Evolutionary conservation across 2,797 vertebrate genomes (phyloP).

Genomic region (Tapirus indicus): DNA sequence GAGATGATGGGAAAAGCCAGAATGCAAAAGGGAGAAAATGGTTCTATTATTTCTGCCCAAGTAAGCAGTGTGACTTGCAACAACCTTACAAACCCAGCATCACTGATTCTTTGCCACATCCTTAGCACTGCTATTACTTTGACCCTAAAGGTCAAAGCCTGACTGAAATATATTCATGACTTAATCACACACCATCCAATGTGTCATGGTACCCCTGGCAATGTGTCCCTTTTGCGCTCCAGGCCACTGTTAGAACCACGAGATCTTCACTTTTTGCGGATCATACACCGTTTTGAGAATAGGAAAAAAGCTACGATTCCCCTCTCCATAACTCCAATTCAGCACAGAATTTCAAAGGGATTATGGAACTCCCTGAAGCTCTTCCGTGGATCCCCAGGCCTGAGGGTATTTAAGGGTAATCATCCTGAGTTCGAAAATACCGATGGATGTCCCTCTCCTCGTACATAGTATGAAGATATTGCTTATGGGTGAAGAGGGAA

Average conservation of each 20-base stretch:
- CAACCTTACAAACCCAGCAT: not conserved
- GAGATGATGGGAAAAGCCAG: slow-evolving; percentile 5
- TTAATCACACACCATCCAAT: not conserved
- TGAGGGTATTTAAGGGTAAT: not conserved
- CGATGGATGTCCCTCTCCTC: not conserved
- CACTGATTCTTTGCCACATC: not conserved
- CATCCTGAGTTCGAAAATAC: slow-evolving; percentile 8
- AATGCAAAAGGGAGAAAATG: not conserved
- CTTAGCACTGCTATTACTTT: not conserved
- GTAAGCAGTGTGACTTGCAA: not conserved
- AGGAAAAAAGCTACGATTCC: not conserved
- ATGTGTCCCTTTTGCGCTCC: not conserved
- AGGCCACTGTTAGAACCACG: not conserved
- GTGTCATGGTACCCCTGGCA: not conserved
- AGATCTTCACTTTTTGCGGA: not conserved
- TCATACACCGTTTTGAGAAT: not conserved
- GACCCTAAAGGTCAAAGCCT: not conserved
- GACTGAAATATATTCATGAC: not conserved
- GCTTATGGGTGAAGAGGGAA: slow-evolving; percentile 36
- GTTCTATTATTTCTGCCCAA: slow-evolving; percentile 6
- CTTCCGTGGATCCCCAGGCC: not conserved
- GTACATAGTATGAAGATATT: slow-evolving; percentile 34
- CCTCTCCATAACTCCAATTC: not conserved
- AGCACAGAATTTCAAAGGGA: slow-evolving; percentile 10
- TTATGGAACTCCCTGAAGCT: not conserved